Conservation (phyloP, 2,113 vertebrate genomes). For the Murina feae region DNA sequence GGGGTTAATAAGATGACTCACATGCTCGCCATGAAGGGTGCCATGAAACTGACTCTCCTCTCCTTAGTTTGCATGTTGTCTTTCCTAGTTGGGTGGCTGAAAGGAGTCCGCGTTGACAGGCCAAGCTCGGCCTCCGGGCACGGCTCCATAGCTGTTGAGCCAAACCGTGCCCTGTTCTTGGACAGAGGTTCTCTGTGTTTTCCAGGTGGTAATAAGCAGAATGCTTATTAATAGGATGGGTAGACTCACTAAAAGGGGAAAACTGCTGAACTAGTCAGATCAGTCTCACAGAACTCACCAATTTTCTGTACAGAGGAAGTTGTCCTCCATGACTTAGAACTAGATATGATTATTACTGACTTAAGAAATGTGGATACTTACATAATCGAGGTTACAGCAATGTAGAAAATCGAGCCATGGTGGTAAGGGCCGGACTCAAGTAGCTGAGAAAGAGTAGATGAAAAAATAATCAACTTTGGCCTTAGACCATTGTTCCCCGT, state of each 20-base stretch:
- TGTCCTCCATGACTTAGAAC: neutral
- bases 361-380: neutral
- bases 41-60: neutral
- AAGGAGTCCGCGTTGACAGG: neutral
- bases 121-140: neutral
- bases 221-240: neutral
- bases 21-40: neutral
- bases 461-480: neutral
- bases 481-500: neutral
- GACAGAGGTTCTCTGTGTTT: neutral
- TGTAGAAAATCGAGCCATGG: neutral
- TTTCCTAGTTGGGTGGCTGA: neutral
- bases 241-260: neutral
- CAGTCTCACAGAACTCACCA: neutral
- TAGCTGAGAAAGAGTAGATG: neutral
- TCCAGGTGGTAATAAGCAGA: neutral
- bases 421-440: neutral
- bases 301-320: neutral
- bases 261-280: neutral
- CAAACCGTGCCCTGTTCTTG: neutral
- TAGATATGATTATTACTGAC: neutral
- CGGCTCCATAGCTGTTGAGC: neutral
- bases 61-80: neutral
- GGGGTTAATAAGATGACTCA: neutral
- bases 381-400: neutral